Evolutionary conservation across 2,888 invertebrate species (phyloP), one percentile per base, ranked within the genome.

Genomic region (Drosophila borealis): DNA sequence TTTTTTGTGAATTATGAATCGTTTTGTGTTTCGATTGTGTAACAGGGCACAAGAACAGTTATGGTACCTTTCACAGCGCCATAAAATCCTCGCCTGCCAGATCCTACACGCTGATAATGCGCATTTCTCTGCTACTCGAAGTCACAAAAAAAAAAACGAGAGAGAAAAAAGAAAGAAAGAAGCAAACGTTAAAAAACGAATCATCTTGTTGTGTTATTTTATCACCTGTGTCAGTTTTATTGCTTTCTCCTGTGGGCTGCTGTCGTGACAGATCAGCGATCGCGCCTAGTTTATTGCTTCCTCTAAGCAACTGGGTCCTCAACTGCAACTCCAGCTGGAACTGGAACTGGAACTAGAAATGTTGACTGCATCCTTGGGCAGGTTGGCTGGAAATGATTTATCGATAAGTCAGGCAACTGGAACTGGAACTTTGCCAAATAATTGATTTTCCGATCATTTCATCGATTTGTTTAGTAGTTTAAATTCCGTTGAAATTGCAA

Each of bases 141-240:
- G 48, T 37, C 33, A 56, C 48, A 37, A 45, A 74, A 41, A 39
- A 5, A 41, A 19, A 48, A 17, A 25, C 37, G 11, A 54, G 36
- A 50, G 13, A 53, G n/a, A 21, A 41, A 10, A 62, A 49, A 1
- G 19, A 45, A 41, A 36, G 29, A 21, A 49, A 42, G 29, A 14
- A 33, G 19, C 14, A 56, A 10, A 34, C 10, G 45, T n/a, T 54
- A n/a, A 46, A 34, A 64, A 64, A 85, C 54, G 64, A 86, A 85
- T 82, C 86, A 90, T 90, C 75, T 91, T 80, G 82, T 90, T 87
- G 76, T 78, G 81, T 88, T 89, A 91, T 91, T 90, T 90, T 90
- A 90, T 90, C 88, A 91, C 90, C 76, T 76, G 66, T 78, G 80
- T 81, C 89, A 83, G 29, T 87, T 89, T 89, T 88, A 83, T 88